Base-by-base conservation (phyloP, 1,140 invertebrate genomes). In the Rhynchophorus ferrugineus region DNA sequence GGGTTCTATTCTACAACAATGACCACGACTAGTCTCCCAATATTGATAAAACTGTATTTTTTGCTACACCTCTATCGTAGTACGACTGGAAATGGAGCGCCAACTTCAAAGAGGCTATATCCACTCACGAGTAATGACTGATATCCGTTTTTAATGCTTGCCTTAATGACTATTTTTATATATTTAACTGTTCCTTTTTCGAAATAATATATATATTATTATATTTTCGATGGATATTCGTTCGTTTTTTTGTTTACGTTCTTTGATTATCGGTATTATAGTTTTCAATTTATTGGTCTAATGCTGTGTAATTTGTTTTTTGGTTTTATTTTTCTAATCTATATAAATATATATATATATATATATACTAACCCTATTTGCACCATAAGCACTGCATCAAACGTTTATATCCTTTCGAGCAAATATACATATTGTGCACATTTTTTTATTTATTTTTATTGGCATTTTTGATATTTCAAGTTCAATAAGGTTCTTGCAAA, bases 21-120 rank as follows among this genome's bases (percentile, higher is more conserved):
- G n/a, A n/a, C n/a, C n/a, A n/a, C n/a, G n/a, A n/a, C n/a, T n/a
- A n/a, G n/a, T n/a, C n/a, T n/a, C n/a, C n/a, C n/a, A n/a, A n/a
- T 29, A 29, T 29, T 29, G 24, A 33, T 16, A 42, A 42, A 39
- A 46, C 3, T 39, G 43, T 45, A 38, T 76, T 69, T 71, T 68
- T 76, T 72, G 72, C 74, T 70, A 69, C 57, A 55, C 56, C 43
- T 73, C 71, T 70, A 72, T 43, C 74, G 71, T 77, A 89, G 86
- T 89, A 87, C 81, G 85, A 86, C 79, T 92, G 89, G 89, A 88
- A 87, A 80, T 85, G 87, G 84, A 91, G 87, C 82, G 80, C 86
- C 77, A 85, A 91, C 85, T 92, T 92, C 88, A 88, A 83, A 82
- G 86, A 91, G 81, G 87, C 87, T 76, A 88, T 92, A 78, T 85